Percentiles rank a stretch among this genome's conserved stretches.
Evolutionary conservation across 2,797 vertebrate genomes (phyloP).

Genomic region (Leptoclinus maculatus): DNA sequence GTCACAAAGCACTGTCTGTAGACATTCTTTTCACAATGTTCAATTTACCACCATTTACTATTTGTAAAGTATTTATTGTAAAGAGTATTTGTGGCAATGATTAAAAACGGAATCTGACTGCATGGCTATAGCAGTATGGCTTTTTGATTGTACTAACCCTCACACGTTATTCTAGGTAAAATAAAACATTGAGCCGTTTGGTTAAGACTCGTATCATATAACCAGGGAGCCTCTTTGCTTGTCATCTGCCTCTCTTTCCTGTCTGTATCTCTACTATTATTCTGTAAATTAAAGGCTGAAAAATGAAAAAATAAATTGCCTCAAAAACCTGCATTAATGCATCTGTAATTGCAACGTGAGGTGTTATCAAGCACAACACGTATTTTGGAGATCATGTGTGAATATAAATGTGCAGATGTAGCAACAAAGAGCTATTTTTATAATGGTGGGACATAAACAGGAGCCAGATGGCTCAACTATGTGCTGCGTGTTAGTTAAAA

Average conservation of each 20-base stretch:
- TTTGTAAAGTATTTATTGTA: too few relatives aligned
- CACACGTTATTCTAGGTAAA: not conserved
- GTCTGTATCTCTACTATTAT: not conserved
- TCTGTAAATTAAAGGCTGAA: not conserved
- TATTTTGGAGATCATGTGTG: conserved; percentile 2
- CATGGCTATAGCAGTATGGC: not conserved
- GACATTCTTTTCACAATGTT: not conserved
- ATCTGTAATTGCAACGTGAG: not conserved
- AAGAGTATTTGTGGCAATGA: not conserved
- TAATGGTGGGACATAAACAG: conserved; percentile 14
- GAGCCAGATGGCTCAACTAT: conserved; percentile 25
- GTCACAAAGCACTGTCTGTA: not conserved
- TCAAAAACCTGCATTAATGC: not conserved
- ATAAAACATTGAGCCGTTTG: too few relatives aligned
- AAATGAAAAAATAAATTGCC: too few relatives aligned
- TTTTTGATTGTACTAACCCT: not conserved
- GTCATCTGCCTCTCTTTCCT: too few relatives aligned
- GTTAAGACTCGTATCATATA: too few relatives aligned
- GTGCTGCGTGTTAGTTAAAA: conserved; percentile 25
- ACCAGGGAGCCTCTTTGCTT: too few relatives aligned
- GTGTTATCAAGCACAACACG: conserved; percentile 9
- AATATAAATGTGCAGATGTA: conserved; percentile 25
- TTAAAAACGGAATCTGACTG: not conserved
- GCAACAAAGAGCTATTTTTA: conserved; percentile 30
- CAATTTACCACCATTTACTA: not conserved